Percentiles rank a stretch among this genome's conserved stretches.
phyloP scores from a whole-genome alignment of 92 coral and sea anemone genomes.

The Actinostola sp. region DNA sequence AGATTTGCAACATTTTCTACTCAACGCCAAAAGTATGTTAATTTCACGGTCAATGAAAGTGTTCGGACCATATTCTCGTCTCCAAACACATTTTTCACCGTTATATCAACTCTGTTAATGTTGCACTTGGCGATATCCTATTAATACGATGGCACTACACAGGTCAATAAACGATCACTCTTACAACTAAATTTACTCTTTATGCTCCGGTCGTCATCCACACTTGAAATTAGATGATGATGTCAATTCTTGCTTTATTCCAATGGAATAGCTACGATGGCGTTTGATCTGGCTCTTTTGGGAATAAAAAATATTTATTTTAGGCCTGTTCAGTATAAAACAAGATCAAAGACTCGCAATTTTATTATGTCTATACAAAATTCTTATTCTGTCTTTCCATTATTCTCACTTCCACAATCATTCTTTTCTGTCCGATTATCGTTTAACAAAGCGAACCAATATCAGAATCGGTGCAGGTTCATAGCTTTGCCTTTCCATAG shows the following conservation, averaged over 20 bases:
- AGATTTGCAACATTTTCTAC: background rate
- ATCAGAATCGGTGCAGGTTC: too few relatives aligned
- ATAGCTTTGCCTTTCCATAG: too few relatives aligned
- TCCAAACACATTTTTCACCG: constrained; percentile 15
- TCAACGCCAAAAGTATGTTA: constrained; percentile 16
- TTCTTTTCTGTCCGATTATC: background rate
- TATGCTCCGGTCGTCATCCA: background rate
- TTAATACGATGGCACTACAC: constrained; percentile 5
- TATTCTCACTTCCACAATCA: background rate
- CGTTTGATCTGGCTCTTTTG: background rate
- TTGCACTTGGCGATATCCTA: constrained; percentile 1
- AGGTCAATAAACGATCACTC: constrained; percentile 10
- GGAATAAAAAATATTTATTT: background rate
- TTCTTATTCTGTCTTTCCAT: background rate
- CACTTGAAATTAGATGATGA: constrained; percentile 6
- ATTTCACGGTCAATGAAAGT: constrained; percentile 2
- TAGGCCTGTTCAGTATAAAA: too few relatives aligned
- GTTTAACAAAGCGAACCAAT: background rate
- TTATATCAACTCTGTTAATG: constrained; percentile 22
- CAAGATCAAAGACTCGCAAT: background rate
- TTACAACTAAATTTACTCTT: background rate
- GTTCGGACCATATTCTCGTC: background rate
- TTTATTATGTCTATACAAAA: background rate
- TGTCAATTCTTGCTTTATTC: background rate
- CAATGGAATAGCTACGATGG: too few relatives aligned